A percentile compares a stretch with the other conserved stretches of the same genome.
Conservation (phyloP, 2,888 invertebrate species). For the Adelognathus sp. region DNA sequence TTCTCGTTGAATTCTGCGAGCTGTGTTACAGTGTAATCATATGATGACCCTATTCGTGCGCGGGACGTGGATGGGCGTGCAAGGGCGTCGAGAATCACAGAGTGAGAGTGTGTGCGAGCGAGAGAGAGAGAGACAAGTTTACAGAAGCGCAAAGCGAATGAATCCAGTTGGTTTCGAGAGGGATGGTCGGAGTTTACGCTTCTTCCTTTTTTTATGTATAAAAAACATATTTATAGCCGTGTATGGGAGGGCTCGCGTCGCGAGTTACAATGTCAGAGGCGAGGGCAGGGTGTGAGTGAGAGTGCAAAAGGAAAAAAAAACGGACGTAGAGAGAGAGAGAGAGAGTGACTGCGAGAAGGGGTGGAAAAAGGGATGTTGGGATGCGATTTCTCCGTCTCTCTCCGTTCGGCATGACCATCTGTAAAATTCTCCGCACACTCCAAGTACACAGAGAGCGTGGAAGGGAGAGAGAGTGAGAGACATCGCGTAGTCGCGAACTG, state of each 20-base stretch:
- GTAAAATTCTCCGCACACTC: slow-evolving; percentile 30
- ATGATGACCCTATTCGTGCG: slow-evolving; percentile 53
- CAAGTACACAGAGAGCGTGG: not conserved
- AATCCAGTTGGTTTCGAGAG: not conserved
- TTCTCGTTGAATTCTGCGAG: slow-evolving; percentile 1
- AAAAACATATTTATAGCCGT: slow-evolving; percentile 71
- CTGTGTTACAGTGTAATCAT: slow-evolving; percentile 52
- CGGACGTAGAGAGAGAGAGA: slow-evolving; percentile 12
- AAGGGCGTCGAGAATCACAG: slow-evolving; percentile 11
- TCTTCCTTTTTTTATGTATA: slow-evolving; percentile 1
- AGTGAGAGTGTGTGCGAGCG: not conserved
- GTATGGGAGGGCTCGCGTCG: slow-evolving; percentile 67
- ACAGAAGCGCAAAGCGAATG: slow-evolving; percentile 13
- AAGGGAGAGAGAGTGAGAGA: slow-evolving; percentile 47
- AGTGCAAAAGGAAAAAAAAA: slow-evolving; percentile 14
- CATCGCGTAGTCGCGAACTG: slow-evolving; percentile 60
- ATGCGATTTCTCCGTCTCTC: slow-evolving; percentile 38
- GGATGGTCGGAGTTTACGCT: slow-evolving; percentile 5
- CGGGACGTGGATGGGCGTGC: slow-evolving; percentile 33
- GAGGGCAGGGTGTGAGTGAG: not conserved
- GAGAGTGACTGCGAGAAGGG: not conserved
- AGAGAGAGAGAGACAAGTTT: slow-evolving; percentile 2
- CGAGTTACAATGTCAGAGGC: slow-evolving; percentile 66
- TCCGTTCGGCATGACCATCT: slow-evolving; percentile 55
- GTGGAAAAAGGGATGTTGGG: slow-evolving; percentile 16